Conservation (phyloP, 2,113 vertebrate species). For the Leiothrix lutea region DNA sequence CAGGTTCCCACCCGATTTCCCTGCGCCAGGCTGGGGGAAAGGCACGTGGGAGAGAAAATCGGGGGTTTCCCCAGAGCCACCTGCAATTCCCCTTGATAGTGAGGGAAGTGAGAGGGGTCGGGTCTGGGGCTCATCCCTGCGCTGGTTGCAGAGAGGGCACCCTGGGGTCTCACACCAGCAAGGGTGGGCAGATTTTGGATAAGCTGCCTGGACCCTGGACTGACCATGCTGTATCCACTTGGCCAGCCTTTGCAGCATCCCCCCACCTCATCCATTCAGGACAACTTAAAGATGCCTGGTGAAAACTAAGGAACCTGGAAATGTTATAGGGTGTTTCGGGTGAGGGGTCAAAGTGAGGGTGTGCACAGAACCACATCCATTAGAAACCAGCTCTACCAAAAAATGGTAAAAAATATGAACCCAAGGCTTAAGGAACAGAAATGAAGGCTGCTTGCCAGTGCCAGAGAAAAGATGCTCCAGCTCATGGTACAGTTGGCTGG, state of each 20-base stretch:
- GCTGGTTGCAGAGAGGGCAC: neutral
- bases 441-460: rapidly evolving
- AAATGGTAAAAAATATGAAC: neutral
- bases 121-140: rapidly evolving
- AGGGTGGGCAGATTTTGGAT: neutral
- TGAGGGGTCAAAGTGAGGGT: neutral
- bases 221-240: neutral
- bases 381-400: neutral
- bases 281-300: neutral
- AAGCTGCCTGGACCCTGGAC: neutral
- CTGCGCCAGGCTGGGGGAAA: neutral
- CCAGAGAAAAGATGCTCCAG: neutral
- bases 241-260: neutral
- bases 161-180: neutral
- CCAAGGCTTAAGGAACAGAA: neutral
- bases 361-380: neutral
- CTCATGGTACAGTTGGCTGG: rapidly evolving
- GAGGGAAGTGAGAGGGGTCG: rapidly evolving
- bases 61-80: neutral
- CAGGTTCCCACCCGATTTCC: neutral
- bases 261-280: neutral
- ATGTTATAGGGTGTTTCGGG: neutral
- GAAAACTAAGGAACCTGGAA: neutral
- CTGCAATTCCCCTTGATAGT: rapidly evolving
- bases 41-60: neutral